Evolutionary conservation across 2,113 vertebrate genomes (phyloP).

Genomic region (Elachura formosa): DNA sequence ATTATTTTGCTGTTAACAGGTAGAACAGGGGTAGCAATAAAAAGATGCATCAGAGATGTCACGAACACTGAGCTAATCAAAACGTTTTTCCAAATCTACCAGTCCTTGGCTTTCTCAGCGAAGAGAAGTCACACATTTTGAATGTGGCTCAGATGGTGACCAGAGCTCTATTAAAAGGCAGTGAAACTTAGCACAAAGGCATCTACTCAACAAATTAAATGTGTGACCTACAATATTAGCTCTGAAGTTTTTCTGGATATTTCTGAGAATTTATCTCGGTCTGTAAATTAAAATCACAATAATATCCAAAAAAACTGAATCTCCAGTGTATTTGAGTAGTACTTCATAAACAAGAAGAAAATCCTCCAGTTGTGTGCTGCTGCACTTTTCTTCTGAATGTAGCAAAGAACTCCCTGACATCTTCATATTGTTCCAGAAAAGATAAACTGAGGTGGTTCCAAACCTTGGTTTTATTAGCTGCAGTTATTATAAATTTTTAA

Average conservation of each 20-base stretch:
- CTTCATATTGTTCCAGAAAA: conserved; percentile 46
- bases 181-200: not conserved
- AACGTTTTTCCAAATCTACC: not conserved
- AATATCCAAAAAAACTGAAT: not conserved
- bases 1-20: not conserved
- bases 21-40: not conserved
- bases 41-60: not conserved
- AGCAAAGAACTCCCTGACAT: not conserved
- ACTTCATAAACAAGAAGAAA: not conserved
- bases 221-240: not conserved
- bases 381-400: not conserved
- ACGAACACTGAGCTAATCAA: not conserved
- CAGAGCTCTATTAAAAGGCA: not conserved
- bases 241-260: not conserved
- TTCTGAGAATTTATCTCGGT: not conserved
- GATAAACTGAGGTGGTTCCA: conserved; percentile 47
- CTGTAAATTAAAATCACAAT: not conserved
- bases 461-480: conserved; percentile 52
- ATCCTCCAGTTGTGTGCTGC: not conserved
- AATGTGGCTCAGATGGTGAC: not conserved
- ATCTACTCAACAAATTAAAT: not conserved
- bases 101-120: not conserved
- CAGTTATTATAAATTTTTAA: conserved; percentile 48
- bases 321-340: not conserved
- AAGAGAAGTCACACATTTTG: not conserved